Evolutionary conservation across 2,797 vertebrate species (phyloP), one percentile per base, ranked within the genome.

Genomic region (Myotis planiceps): DNA sequence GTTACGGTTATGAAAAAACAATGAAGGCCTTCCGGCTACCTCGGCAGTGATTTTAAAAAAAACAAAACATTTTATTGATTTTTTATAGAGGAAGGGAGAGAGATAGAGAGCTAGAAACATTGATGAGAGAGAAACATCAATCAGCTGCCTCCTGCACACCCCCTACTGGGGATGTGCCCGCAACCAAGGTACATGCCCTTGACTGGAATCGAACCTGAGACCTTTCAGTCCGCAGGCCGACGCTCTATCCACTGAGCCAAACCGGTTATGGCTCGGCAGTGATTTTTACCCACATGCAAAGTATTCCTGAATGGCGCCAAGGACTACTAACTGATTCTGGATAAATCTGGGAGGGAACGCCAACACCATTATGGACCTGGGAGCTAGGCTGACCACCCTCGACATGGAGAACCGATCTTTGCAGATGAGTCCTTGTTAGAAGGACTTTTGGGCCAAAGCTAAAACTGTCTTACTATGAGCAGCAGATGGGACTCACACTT

Each of bases 331-430:
- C 21, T 18, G 80, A 79, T 60, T 71, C 25, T n/a, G 78, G 63
- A 96, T 84, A 93, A 97, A 93, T 86, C 23, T 2, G 23, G 32
- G 29, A 95, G 37, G 81, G 49, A n/a, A 83, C 6, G 16, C 60
- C 15, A 93, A 55, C 69, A 29, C 66, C 27, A n/a, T 68, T 21
- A 88, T 3, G 49, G 76, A 53, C 66, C 81, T 74, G 65, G 87
- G 79, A 82, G 53, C 81, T 65, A 3, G 47, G 27, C 79, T 39
- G 74, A 42, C 18, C 23, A 21, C 23, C 87, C 65, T 49, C 5
- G 12, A 29, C 9, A 39, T 37, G 39, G 16, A 92, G 81, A 97
- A 93, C 82, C 25, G 7, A 75, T 25, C 39, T 66, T 14, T 60
- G 42, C 47, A 80, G 29, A 76, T 19, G 10, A 75, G n/a, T 92